phyloP scores from a whole-genome alignment of 2,113 vertebrate genomes.

The Tenrec ecaudatus region DNA sequence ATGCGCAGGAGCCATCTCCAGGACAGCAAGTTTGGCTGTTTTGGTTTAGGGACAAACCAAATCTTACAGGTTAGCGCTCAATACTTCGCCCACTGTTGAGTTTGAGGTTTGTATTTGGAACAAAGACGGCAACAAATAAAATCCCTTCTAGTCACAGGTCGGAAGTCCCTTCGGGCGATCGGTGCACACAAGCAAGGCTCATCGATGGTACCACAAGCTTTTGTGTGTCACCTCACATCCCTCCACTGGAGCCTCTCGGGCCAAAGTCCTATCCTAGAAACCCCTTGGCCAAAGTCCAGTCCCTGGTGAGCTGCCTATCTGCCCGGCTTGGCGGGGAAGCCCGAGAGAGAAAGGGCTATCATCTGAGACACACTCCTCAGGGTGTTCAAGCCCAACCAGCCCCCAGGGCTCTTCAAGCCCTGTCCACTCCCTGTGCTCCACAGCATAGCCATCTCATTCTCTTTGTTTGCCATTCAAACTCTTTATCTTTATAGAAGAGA shows the following conservation, averaged over 20 bases:
- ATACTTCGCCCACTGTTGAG: too few species aligned
- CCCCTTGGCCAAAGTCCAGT: background rate
- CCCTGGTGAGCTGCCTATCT: background rate
- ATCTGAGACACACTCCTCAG: too few species aligned
- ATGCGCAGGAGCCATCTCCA: too few species aligned
- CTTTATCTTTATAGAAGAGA: background rate
- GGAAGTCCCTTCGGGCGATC: background rate
- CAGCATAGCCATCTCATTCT: background rate
- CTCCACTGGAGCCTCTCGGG: background rate
- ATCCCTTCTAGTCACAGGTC: background rate
- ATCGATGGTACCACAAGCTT: background rate
- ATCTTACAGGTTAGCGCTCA: too few species aligned
- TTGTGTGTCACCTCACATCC: background rate
- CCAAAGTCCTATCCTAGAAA: background rate
- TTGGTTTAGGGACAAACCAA: too few species aligned
- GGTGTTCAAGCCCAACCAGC: background rate
- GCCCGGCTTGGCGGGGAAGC: background rate
- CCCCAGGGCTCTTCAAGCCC: background rate
- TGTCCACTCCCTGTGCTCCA: too few species aligned
- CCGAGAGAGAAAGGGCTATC: too few species aligned
- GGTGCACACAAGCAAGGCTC: background rate
- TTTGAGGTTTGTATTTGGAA: too few species aligned
- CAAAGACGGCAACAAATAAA: background rate
- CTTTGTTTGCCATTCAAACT: background rate
- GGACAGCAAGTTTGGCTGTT: too few species aligned